Percentiles rank a stretch among this genome's conserved stretches.
phyloP scores from a whole-genome alignment of 1,140 invertebrate genomes.

The Drosophila sp. region DNA sequence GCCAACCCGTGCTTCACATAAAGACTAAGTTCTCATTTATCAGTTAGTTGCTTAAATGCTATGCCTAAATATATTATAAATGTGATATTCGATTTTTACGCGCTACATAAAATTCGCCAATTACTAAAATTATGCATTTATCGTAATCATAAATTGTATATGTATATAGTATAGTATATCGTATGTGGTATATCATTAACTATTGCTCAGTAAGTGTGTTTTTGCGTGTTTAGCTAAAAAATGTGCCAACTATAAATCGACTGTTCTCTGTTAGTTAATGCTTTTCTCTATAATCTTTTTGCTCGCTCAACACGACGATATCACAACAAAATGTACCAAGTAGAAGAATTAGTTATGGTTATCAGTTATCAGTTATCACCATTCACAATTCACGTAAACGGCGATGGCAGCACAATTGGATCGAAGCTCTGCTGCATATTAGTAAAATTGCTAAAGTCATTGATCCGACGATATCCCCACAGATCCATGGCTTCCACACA shows the following conservation, averaged over 20 bases:
- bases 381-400: conserved; percentile 73
- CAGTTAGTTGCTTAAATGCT: conserved; percentile 73
- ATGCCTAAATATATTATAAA: conserved; percentile 69
- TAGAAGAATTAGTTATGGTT: conserved; percentile 79
- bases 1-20: conserved; percentile 59
- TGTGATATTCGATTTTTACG: conserved; percentile 76
- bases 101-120: conserved; percentile 80
- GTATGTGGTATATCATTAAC: conserved; percentile 64
- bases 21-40: conserved; percentile 56
- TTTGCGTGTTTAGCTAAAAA: conserved; percentile 71
- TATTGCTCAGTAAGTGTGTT: conserved; percentile 77
- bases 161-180: conserved; percentile 45
- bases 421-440: conserved; percentile 74
- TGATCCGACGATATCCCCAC: conserved; percentile 90
- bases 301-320: conserved; percentile 79
- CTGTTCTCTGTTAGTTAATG: conserved; percentile 48
- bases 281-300: conserved; percentile 52
- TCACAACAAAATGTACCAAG: conserved; percentile 83
- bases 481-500: conserved; percentile 91
- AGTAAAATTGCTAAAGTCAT: conserved; percentile 84
- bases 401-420: conserved; percentile 79
- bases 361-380: conserved; percentile 67
- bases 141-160: conserved; percentile 58
- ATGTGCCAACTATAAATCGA: conserved; percentile 60
- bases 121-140: conserved; percentile 77